Percentiles rank a stretch among this genome's conserved stretches.
phyloP scores from a whole-genome alignment of 23 tunicate species.

The Oikopleura dioica region DNA sequence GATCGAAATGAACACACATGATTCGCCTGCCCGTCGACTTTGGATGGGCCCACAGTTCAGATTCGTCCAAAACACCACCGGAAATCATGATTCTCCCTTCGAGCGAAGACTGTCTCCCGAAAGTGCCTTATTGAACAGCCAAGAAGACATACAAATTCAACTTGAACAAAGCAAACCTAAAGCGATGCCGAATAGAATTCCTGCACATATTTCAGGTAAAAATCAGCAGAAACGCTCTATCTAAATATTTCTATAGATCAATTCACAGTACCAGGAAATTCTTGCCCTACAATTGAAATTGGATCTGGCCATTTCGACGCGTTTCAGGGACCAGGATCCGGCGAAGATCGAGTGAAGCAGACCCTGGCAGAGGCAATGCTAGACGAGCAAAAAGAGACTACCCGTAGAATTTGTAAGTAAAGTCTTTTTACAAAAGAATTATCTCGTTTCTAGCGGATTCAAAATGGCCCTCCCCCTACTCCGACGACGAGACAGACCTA shows the following conservation, averaged over 20 bases:
- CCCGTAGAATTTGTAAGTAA: background rate
- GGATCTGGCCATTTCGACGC: background rate
- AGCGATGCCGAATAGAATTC: no score
- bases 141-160: background rate
- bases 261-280: background rate
- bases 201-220: no score
- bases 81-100: background rate
- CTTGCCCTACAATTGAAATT: background rate
- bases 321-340: background rate
- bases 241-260: background rate
- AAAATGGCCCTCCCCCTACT: background rate
- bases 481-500: background rate
- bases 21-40: conserved; percentile 63
- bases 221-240: no score
- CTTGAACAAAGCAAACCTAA: no score
- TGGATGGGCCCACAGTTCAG: conserved; percentile 97
- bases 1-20: conserved; percentile 81
- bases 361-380: background rate
- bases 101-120: background rate
- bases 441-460: background rate
- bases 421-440: background rate
- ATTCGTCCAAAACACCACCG: conserved; percentile 9
- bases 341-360: background rate
- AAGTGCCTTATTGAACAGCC: background rate
- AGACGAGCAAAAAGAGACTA: background rate